phyloP scores from a whole-genome alignment of 2,113 vertebrate genomes.

The Ailuropoda melanoleuca region DNA sequence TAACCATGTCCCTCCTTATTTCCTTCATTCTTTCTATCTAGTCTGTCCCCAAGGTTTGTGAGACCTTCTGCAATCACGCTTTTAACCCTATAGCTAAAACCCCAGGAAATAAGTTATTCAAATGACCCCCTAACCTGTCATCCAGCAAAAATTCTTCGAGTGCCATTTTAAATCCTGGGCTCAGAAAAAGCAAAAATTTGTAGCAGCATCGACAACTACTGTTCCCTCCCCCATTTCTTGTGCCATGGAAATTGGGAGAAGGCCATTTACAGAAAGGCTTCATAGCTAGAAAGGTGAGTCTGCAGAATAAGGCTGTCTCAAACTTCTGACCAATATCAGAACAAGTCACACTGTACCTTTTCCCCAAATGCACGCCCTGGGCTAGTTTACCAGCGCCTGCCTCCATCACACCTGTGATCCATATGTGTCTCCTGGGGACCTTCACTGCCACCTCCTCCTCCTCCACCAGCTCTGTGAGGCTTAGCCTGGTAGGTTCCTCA shows the following conservation, averaged over 20 bases:
- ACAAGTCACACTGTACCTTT: background rate
- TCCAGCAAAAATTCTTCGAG: constrained; percentile 1
- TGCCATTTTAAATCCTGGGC: background rate
- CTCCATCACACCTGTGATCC: background rate
- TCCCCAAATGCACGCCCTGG: background rate
- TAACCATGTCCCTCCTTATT: background rate
- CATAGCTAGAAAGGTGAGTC: background rate
- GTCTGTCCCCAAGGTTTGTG: background rate
- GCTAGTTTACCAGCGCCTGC: background rate
- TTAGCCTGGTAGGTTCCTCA: background rate
- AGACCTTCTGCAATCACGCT: background rate
- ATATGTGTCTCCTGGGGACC: background rate
- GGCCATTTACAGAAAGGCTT: background rate
- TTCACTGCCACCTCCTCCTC: background rate
- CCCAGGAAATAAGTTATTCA: background rate
- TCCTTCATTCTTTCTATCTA: background rate
- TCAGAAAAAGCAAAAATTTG: background rate
- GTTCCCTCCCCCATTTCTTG: background rate
- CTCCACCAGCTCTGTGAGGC: background rate
- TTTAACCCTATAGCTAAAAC: constrained; percentile 1
- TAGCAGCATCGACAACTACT: background rate
- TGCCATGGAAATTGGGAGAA: background rate
- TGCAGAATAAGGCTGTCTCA: background rate
- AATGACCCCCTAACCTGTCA: background rate
- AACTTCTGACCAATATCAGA: background rate